phyloP scores from a whole-genome alignment of 2,888 invertebrate species.

The Mellilla xanthometata region DNA sequence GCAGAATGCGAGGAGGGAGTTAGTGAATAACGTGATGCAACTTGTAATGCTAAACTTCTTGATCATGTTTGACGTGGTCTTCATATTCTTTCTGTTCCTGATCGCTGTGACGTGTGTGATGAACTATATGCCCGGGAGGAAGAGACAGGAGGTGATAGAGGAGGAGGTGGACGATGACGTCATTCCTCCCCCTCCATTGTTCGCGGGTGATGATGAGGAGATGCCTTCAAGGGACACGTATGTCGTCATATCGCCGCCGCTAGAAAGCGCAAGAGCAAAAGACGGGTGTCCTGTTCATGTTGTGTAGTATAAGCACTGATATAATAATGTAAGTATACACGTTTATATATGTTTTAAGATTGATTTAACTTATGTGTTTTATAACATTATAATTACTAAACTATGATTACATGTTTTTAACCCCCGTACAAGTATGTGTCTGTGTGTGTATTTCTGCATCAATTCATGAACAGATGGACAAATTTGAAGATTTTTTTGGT shows the following conservation, averaged over 20 bases:
- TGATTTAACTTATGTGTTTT: too few relatives aligned
- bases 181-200: slow-evolving; percentile 75
- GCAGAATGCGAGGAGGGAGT: slow-evolving; percentile 65
- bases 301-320: slow-evolving; percentile 74
- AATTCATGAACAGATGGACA: too few relatives aligned
- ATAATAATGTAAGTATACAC: slow-evolving; percentile 58
- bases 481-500: too few relatives aligned
- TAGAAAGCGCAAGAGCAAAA: slow-evolving; percentile 64
- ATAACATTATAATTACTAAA: too few relatives aligned
- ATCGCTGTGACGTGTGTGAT: slow-evolving; percentile 92
- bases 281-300: slow-evolving; percentile 77
- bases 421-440: too few relatives aligned
- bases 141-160: slow-evolving; percentile 74
- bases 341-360: background rate
- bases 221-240: slow-evolving; percentile 67
- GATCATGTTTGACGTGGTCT: slow-evolving; percentile 94
- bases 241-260: slow-evolving; percentile 73
- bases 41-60: slow-evolving; percentile 93
- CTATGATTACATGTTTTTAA: too few relatives aligned
- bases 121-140: slow-evolving; percentile 88
- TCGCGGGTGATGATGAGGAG: slow-evolving; percentile 63
- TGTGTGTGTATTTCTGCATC: too few relatives aligned
- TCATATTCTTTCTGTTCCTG: slow-evolving; percentile 93
- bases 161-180: slow-evolving; percentile 75
- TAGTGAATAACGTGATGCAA: slow-evolving; percentile 85